phyloP scores from a whole-genome alignment of 2,888 invertebrate species.

The Lasioglossum morio region DNA sequence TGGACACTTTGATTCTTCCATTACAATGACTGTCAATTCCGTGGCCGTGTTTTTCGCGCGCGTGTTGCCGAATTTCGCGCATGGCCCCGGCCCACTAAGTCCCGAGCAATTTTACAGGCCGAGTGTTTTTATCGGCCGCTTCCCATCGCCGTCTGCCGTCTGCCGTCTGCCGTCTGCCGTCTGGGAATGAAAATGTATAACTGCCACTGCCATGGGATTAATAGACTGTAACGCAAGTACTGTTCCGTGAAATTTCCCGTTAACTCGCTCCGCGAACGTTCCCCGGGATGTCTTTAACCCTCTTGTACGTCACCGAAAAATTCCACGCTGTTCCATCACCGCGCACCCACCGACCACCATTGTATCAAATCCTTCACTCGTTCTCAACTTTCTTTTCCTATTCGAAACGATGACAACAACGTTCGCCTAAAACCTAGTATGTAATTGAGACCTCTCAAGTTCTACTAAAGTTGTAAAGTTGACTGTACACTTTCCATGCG shows the following conservation, averaged over 20 bases:
- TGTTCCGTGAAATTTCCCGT: conserved; percentile 9
- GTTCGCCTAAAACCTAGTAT: too few species aligned
- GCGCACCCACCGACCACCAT: neutral
- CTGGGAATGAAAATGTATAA: conserved; percentile 16
- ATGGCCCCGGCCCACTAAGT: conserved; percentile 9
- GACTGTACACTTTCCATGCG: too few species aligned
- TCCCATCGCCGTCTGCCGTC: neutral
- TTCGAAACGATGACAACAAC: neutral
- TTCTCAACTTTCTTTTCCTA: neutral
- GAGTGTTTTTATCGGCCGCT: conserved; percentile 36
- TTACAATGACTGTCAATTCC: conserved; percentile 68
- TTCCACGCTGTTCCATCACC: neutral
- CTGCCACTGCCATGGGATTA: neutral
- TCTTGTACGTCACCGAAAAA: neutral
- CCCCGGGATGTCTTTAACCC: neutral
- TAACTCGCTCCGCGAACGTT: neutral
- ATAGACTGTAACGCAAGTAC: neutral
- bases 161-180: neutral
- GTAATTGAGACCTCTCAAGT: too few species aligned
- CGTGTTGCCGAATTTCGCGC: conserved; percentile 40
- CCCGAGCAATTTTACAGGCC: conserved; percentile 22
- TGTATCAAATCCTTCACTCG: neutral
- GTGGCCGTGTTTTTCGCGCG: conserved; percentile 30
- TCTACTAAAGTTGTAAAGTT: too few species aligned
- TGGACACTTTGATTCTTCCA: conserved; percentile 71